A percentile compares a stretch with the other conserved stretches of the same genome.
Conservation (phyloP, 2,888 invertebrate species). For the Abscondita cerata region DNA sequence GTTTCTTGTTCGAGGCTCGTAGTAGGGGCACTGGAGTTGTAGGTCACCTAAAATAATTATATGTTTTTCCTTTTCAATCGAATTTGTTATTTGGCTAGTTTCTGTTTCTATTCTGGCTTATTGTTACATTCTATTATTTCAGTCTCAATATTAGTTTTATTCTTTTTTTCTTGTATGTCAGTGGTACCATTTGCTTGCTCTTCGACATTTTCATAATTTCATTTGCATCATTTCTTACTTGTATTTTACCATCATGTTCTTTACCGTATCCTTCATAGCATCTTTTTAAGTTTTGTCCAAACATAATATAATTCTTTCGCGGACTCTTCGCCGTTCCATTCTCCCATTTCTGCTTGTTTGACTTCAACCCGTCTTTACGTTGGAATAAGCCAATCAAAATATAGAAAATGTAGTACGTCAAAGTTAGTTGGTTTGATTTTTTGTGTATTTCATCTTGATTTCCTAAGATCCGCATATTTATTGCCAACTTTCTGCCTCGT, state of each 20-base stretch:
- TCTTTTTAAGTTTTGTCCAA: conserved; percentile 13
- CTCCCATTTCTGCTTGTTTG: conserved; percentile 13
- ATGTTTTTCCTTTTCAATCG: not conserved
- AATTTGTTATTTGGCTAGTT: not conserved
- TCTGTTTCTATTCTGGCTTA: not conserved
- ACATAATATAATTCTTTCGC: conserved; percentile 14
- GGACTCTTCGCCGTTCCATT: conserved; percentile 7
- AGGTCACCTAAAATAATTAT: not conserved
- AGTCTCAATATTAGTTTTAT: conserved; percentile 6
- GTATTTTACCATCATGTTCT: not conserved
- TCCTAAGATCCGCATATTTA: conserved; percentile 26
- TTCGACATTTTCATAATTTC: conserved; percentile 11
- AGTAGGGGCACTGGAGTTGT: not conserved
- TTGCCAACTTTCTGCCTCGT: conserved; percentile 30
- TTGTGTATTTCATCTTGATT: conserved; percentile 16
- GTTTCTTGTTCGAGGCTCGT: conserved; percentile 12
- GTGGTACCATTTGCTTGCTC: not conserved
- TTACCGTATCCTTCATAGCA: not conserved
- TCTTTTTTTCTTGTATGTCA: not conserved
- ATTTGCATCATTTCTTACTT: not conserved
- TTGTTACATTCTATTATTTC: conserved; percentile 3
- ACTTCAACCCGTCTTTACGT: conserved; percentile 4
- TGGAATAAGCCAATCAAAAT: conserved; percentile 31
- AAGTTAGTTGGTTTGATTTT: conserved; percentile 31
- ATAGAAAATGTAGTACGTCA: conserved; percentile 35